Base-by-base conservation (phyloP, 1,140 invertebrate species). In the Lepidurus apus region DNA sequence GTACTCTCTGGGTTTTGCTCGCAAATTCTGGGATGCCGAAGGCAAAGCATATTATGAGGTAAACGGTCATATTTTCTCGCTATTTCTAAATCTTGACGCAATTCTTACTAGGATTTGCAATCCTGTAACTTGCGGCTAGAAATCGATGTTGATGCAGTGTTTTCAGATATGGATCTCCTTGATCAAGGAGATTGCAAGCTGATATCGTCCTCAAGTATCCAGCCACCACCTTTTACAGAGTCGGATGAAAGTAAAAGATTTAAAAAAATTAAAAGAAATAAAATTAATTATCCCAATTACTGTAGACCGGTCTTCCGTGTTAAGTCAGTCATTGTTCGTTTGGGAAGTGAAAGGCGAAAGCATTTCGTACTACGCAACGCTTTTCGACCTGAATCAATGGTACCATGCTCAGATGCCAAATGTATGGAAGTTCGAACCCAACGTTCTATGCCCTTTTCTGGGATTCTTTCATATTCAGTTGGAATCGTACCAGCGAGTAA, bases 371-470 rank as follows among this genome's bases (percentile, higher is more conserved):
- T 65, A 65, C 7, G 53, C 53, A 80, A 85, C 91, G 21, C 80
- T 97, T 8, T 97, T 97, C 84, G 96, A 98, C 85, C 87, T 98
- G 73, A 96, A 97, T 85, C 93, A 96, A 82, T 97, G 95, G 95
- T 97, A 98, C 83, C 95, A 95, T 83, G 93, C 94, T 78, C 94
- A 96, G 83, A 95, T 96, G 93, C 94, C 95, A 24, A 85, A 86
- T 82, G 43, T 80, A 17, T 79, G 85, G 44, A 84, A 85, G 82
- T 85, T 82, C 47, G 76, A 80, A 21, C 78, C 78, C 21, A 74
- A 73, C 7, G 74, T 78, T 42, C 82, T 84, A 43, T 85, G 84
- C 79, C 82, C 84, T 11, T 86, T 82, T 81, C 81, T 86, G 79
- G 84, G 84, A 74, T 84, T 84, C 76, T 84, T 83, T 75, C 79